Conservation (phyloP, 23 tunicate species). For the Phallusia fumigata region DNA sequence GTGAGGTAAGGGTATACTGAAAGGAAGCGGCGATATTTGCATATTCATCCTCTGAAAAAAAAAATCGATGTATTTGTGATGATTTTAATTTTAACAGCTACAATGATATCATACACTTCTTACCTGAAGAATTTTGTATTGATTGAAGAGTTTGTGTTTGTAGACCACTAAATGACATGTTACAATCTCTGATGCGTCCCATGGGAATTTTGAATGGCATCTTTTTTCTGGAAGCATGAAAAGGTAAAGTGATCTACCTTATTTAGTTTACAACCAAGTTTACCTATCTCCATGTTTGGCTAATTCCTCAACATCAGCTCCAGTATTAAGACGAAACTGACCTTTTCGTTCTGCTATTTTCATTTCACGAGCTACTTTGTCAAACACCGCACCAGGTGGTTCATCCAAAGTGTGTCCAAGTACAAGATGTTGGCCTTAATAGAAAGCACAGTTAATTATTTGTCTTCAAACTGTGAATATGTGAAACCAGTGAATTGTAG, state of each 20-base stretch:
- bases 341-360: not conserved
- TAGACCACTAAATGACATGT: conserved; percentile 79
- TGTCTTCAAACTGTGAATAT: too few species aligned
- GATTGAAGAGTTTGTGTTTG: conserved; percentile 35
- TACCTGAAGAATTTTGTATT: conserved; percentile 26
- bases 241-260: too few species aligned
- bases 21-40: conserved; percentile 75
- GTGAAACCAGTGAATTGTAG: too few species aligned
- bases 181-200: conserved; percentile 24
- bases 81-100: not conserved
- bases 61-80: not conserved
- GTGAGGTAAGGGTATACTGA: conserved; percentile 34
- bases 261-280: too few species aligned
- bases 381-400: conserved; percentile 93
- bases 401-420: conserved; percentile 75
- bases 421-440: conserved; percentile 50
- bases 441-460: too few species aligned
- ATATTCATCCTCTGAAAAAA: conserved; percentile 17
- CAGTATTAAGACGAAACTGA: conserved; percentile 25
- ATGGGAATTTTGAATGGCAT: conserved; percentile 28
- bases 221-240: conserved; percentile 14
- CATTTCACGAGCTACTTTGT: conserved; percentile 71
- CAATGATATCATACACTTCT: not conserved
- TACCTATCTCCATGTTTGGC: conserved; percentile 65
- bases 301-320: conserved; percentile 45